phyloP scores from a whole-genome alignment of 2,113 vertebrate species.

The Paradoxurus hermaphroditus region DNA sequence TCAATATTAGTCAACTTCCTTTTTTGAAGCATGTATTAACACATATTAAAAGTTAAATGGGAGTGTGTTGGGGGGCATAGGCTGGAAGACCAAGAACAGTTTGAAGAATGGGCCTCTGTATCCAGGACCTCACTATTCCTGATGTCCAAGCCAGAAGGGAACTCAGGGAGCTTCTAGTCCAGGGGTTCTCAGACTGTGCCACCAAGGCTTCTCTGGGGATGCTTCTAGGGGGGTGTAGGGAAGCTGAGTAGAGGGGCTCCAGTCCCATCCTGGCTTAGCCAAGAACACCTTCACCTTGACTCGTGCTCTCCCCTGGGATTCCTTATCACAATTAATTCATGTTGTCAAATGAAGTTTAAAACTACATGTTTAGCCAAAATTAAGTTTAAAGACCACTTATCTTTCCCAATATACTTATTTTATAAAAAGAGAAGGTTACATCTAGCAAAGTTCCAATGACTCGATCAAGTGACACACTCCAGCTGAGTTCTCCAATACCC shows the following conservation, averaged over 20 bases:
- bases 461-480: background rate
- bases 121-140: background rate
- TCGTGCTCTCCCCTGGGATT: background rate
- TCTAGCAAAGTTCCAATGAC: background rate
- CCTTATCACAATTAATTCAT: background rate
- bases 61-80: too few species aligned
- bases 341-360: background rate
- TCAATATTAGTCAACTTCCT: background rate
- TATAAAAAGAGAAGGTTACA: conserved; percentile 45
- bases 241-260: background rate
- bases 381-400: conserved; percentile 2
- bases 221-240: background rate
- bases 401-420: conserved; percentile 23
- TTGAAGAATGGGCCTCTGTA: background rate
- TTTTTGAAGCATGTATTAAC: background rate
- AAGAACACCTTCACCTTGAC: background rate
- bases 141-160: background rate
- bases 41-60: background rate
- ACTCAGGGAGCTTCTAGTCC: background rate
- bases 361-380: background rate
- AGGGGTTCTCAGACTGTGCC: background rate
- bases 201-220: background rate
- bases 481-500: background rate
- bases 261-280: background rate
- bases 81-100: background rate